A percentile compares a stretch with the other conserved stretches of the same genome.
These are phyloP conservation scores for Blastobasis lacticolella DNA, from an alignment of 2,888 invertebrate species.

Conservation along the genomic window DNA sequence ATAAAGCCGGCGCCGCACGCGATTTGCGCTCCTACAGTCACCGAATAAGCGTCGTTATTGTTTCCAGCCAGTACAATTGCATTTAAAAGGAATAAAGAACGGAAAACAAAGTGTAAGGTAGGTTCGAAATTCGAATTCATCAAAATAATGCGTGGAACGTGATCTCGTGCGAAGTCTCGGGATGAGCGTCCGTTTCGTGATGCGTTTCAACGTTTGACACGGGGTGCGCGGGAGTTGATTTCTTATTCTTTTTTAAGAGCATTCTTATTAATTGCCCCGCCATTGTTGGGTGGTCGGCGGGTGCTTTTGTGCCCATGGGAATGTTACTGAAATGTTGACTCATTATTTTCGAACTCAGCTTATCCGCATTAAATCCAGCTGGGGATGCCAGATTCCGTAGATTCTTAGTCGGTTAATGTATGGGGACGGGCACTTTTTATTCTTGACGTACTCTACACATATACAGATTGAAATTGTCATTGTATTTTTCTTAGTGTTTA, in stretches of 20 bases:
- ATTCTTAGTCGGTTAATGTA: too few relatives aligned
- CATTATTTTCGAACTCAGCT: conserved; percentile 7
- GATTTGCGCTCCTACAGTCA: conserved; percentile 1
- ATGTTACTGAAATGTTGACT: conserved; percentile 21
- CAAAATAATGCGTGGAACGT: conserved; percentile 65
- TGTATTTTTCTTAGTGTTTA: too few relatives aligned
- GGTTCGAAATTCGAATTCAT: conserved; percentile 47
- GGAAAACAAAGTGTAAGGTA: conserved; percentile 28
- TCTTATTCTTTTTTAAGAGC: conserved; percentile 25
- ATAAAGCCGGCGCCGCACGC: background rate
- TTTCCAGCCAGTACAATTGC: conserved; percentile 7
- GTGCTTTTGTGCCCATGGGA: conserved; percentile 17
- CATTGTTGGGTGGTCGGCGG: conserved; percentile 51
- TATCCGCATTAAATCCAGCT: too few relatives aligned
- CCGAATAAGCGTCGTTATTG: conserved; percentile 2
- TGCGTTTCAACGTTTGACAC: conserved; percentile 41
- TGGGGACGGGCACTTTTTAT: too few relatives aligned
- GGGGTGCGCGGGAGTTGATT: conserved; percentile 37
- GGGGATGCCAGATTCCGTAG: too few relatives aligned
- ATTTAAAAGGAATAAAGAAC: conserved; percentile 16
- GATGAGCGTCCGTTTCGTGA: conserved; percentile 56
- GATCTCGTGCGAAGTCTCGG: conserved; percentile 45
- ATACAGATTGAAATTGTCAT: too few relatives aligned
- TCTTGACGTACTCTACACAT: too few relatives aligned
- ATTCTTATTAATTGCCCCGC: conserved; percentile 48